Base-by-base conservation (phyloP, 2,113 vertebrate species). In the Tenebrosternarchus preto region DNA sequence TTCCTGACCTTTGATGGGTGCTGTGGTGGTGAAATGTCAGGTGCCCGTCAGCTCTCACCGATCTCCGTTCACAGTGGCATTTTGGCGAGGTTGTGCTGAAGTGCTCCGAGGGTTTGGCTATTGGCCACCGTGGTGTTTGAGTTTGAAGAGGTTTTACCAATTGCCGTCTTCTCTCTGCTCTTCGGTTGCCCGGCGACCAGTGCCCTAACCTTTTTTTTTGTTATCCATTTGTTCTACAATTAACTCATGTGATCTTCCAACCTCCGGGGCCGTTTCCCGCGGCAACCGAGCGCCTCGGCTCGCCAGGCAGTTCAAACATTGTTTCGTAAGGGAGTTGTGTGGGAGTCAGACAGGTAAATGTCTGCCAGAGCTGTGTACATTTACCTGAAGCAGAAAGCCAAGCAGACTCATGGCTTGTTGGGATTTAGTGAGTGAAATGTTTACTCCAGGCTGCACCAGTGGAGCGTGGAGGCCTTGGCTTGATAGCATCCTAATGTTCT, bases 21-120 rank as follows among this genome's bases (percentile, higher is more conserved):
- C 12, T 76, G 86, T 85, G 82, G 85, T 77, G 82, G 80, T 81
- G 85, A 91, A 92, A 92, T 91, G 92, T 89, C 91, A 91, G 84
- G 59, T 64, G 73, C 39, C 82, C 24, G 68, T 81, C 83, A 90
- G 91, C 86, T 88, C 85, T 92, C 88, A 86, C 81, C 82, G 61
- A 86, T 92, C 88, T 89, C 86, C 85, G 86, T 89, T 88, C 87
- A 83, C 19, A 79, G 85, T 90, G 88, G 85, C 86, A 90, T 90
- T 92, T 93, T 88, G 67, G 86, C 61, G 43, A 79, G 83, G 84
- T 80, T n/a, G n/a, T n/a, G n/a, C n/a, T n/a, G n/a, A n/a, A n/a
- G n/a, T n/a, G n/a, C n/a, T n/a, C n/a, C n/a, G n/a, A n/a, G n/a
- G n/a, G n/a, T n/a, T n/a, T n/a, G n/a, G n/a, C n/a, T n/a, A n/a